A percentile compares a stretch with the other conserved stretches of the same genome.
Conservation (phyloP, 2,113 vertebrate species). For the Esox niger region DNA sequence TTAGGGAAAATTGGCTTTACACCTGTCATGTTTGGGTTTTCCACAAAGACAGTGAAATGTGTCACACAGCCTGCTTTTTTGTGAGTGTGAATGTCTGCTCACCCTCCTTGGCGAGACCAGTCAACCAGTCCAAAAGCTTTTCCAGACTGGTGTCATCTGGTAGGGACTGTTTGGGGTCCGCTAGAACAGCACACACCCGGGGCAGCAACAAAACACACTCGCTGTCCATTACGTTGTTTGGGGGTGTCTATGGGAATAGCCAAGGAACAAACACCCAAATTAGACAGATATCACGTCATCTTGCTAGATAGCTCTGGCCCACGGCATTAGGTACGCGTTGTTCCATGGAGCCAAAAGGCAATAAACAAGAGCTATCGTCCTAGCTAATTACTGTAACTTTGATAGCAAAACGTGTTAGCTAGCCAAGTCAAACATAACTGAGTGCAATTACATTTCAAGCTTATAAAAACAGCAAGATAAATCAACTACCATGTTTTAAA, state of each 20-base stretch:
- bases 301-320: background rate
- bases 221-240: slow-evolving; percentile 73
- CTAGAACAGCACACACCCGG: slow-evolving; percentile 77
- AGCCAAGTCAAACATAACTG: too few relatives aligned
- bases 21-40: too few relatives aligned
- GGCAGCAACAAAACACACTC: slow-evolving; percentile 83
- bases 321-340: background rate
- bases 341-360: too few relatives aligned
- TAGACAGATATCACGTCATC: background rate
- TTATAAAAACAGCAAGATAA: too few relatives aligned
- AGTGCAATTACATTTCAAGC: too few relatives aligned
- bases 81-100: too few relatives aligned
- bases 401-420: too few relatives aligned
- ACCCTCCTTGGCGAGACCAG: slow-evolving; percentile 41
- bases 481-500: background rate
- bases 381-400: too few relatives aligned
- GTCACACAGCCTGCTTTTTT: too few relatives aligned
- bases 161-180: slow-evolving; percentile 70
- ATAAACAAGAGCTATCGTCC: too few relatives aligned
- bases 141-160: slow-evolving; percentile 90
- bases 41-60: too few relatives aligned
- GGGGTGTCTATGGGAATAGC: background rate
- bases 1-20: too few relatives aligned
- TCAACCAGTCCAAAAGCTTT: slow-evolving; percentile 93
- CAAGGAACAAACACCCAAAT: background rate